phyloP scores from a whole-genome alignment of 2,888 invertebrate species.

The Corbicula japonica region DNA sequence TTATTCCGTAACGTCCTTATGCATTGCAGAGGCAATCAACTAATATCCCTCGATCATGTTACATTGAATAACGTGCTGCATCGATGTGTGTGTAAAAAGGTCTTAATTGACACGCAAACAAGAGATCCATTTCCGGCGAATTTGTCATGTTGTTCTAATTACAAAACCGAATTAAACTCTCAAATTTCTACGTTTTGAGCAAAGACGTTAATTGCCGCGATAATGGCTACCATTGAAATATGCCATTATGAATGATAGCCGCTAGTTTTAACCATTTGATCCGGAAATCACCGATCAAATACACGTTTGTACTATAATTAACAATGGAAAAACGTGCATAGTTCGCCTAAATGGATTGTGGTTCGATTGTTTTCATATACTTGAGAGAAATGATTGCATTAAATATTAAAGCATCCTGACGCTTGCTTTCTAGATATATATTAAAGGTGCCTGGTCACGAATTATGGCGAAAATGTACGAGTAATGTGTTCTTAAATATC shows the following conservation, averaged over 20 bases:
- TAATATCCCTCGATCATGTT: conserved; percentile 26
- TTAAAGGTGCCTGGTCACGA: too few relatives aligned
- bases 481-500: too few relatives aligned
- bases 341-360: too few relatives aligned
- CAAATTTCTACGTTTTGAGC: conserved; percentile 30
- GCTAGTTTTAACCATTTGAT: conserved; percentile 11
- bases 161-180: conserved; percentile 32
- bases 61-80: conserved; percentile 21
- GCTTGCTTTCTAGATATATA: too few relatives aligned
- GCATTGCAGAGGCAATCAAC: conserved; percentile 16
- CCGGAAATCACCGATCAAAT: neutral
- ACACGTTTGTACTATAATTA: too few relatives aligned
- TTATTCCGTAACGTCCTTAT: conserved; percentile 12
- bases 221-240: conserved; percentile 28
- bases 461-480: too few relatives aligned
- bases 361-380: too few relatives aligned
- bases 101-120: conserved; percentile 37
- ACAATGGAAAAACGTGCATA: too few relatives aligned
- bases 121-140: conserved; percentile 30
- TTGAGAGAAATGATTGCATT: too few relatives aligned
- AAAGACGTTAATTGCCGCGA: conserved; percentile 29
- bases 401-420: too few relatives aligned
- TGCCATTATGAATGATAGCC: conserved; percentile 8
- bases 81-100: conserved; percentile 22
- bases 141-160: conserved; percentile 35